Evolutionary conservation across 2,888 invertebrate genomes (phyloP).

Genomic region (Meghimatium bilineatum): DNA sequence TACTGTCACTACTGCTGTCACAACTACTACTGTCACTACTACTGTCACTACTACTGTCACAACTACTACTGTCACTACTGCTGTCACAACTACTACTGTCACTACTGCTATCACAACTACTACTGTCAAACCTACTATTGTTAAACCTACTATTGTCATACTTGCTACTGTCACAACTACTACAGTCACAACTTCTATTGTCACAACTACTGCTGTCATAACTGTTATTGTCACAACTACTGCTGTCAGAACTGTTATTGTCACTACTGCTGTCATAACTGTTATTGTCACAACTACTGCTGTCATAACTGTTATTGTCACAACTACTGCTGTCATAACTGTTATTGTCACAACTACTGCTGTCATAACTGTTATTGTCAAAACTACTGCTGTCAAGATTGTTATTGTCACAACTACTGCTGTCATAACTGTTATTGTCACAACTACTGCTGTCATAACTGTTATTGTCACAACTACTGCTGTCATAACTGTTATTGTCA

Average conservation of each 20-base stretch:
- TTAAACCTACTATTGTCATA: background rate
- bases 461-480: background rate
- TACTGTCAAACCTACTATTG: too few species aligned
- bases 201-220: background rate
- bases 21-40: background rate
- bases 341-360: slow-evolving; percentile 3
- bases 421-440: too few species aligned
- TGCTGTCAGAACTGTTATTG: too few species aligned
- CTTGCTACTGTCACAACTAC: background rate
- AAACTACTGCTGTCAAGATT: background rate
- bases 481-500: too few species aligned
- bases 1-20: too few species aligned
- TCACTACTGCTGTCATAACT: background rate
- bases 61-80: background rate
- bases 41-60: background rate
- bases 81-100: background rate
- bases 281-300: too few species aligned
- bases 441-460: background rate
- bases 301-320: background rate
- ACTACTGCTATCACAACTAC: background rate
- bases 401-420: background rate
- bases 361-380: too few species aligned
- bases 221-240: too few species aligned
- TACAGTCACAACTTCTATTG: background rate
- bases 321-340: background rate